Base-by-base conservation (phyloP, 2,888 invertebrate species). In the Cephus sareptanus region DNA sequence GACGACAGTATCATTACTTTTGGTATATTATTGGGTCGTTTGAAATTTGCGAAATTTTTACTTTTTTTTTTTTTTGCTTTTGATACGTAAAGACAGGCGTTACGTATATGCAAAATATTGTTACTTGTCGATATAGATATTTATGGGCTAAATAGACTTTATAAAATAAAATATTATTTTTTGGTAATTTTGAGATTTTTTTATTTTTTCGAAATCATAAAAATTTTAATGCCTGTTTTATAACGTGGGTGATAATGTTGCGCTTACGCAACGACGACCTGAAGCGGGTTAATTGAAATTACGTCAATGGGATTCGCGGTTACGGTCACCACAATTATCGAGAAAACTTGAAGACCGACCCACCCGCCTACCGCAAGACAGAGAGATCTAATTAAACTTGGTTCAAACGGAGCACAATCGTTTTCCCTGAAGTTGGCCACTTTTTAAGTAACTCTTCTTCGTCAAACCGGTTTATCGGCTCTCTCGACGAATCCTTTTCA, bases 391-490 rank as follows among this genome's bases (percentile, higher is more conserved):
- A 85, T 85, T 85, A 85, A 85, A 85, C 84, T 85, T 85, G 81
- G 82, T 85, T 83, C 83, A 80, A 86, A 86, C 83, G 83, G 79
- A 75, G 82, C 85, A 82, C 83, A 83, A 83, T 85, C 83, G 83
- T 85, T 85, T 86, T 85, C 80, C 80, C 85, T 86, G 86, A 85
- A 84, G 81, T 86, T 85, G 82, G 83, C 85, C 85, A 85, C 83
- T 56, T 84, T 82, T 83, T 83, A 84, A 82, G 78, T 76, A 80
- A 74, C 77, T 78, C 79, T 76, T 34, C 74, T 81, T 74, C 23
- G 56, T 56, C 56, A 15, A 56, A 56, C 56, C 56, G 76, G 69
- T 77, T 79, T 79, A 76, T 79, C 79, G 77, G 78, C 77, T 76
- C 76, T 35, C 40, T 35, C 40, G 37, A 56, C 56, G 56, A 56